phyloP scores from a whole-genome alignment of 2,797 vertebrate genomes.

The Furcifer pardalis region DNA sequence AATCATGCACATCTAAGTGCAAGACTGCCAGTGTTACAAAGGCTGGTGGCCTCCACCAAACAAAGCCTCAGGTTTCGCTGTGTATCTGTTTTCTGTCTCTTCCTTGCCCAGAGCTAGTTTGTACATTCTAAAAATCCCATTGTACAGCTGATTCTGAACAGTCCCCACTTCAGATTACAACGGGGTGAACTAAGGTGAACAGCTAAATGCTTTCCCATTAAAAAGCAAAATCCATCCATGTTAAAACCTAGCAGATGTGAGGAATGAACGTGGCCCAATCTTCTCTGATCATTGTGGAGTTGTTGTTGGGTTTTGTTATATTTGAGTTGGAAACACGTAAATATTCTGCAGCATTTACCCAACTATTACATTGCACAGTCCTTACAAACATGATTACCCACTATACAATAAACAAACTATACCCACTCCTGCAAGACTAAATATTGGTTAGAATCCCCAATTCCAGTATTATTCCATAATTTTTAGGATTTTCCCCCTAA shows the following conservation, averaged over 20 bases:
- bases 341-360: neutral
- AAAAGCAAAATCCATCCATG: neutral
- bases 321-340: neutral
- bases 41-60: neutral
- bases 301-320: neutral
- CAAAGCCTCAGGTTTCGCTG: neutral
- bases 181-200: neutral
- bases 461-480: neutral
- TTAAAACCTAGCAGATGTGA: neutral
- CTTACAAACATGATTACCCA: neutral
- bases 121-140: neutral
- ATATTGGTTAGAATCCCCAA: neutral
- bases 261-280: no score
- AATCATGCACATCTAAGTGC: neutral
- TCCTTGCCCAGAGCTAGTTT: neutral
- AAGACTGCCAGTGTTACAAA: neutral
- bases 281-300: neutral
- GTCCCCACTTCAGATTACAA: neutral
- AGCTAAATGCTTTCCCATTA: neutral
- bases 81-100: neutral
- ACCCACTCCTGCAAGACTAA: neutral
- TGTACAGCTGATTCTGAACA: neutral
- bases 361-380: neutral
- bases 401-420: neutral
- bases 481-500: neutral